Percentiles rank a stretch among this genome's conserved stretches.
phyloP scores from a whole-genome alignment of 1,140 invertebrate species.

The Cydia amplana region DNA sequence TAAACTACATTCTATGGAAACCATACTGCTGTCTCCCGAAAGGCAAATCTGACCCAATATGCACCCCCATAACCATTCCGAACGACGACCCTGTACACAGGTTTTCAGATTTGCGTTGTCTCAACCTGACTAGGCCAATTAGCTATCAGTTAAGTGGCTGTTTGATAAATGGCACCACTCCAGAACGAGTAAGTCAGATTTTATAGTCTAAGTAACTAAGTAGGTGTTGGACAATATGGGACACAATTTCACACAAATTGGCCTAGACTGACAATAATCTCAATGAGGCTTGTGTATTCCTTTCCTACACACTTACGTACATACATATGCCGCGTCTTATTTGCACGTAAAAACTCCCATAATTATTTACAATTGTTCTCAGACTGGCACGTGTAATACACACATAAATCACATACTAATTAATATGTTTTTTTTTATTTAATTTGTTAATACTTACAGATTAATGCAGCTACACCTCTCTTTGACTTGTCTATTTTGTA shows the following conservation, averaged over 20 bases:
- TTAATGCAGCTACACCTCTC: conserved; percentile 50
- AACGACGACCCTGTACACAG: conserved; percentile 60
- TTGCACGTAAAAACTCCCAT: too few species aligned
- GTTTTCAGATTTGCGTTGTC: conserved; percentile 56
- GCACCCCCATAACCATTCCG: conserved; percentile 53
- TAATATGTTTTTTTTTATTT: too few species aligned
- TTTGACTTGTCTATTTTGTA: conserved; percentile 59
- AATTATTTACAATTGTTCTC: too few species aligned
- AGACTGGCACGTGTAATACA: too few species aligned
- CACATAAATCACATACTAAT: too few species aligned
- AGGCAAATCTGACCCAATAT: conserved; percentile 54
- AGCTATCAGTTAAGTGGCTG: conserved; percentile 60
- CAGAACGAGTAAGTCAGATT: conserved; percentile 54
- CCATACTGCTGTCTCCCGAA: conserved; percentile 59
- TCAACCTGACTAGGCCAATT: conserved; percentile 61
- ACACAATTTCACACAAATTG: too few species aligned
- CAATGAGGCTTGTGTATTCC: too few species aligned
- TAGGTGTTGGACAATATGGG: too few species aligned
- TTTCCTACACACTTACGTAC: too few species aligned
- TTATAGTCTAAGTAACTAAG: not conserved
- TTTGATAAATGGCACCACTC: conserved; percentile 50
- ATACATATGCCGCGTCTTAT: too few species aligned
- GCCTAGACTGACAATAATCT: too few species aligned
- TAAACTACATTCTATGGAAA: conserved; percentile 58
- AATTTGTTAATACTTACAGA: conserved; percentile 36